Conservation (phyloP, 2,797 vertebrate genomes). For the Sebastes aleutianus region DNA sequence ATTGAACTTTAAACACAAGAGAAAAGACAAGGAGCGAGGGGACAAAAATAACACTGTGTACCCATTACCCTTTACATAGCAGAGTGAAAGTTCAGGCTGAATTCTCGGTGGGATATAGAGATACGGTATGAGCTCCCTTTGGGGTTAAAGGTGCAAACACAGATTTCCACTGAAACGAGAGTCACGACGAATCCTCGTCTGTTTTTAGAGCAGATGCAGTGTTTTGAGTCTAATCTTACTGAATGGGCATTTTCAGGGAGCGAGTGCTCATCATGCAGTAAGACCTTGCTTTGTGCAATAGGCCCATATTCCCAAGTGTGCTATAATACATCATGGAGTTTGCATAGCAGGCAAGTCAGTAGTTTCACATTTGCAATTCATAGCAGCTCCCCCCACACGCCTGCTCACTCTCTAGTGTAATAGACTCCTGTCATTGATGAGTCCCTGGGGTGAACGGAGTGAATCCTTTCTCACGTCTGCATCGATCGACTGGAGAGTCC, state of each 20-base stretch:
- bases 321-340: slow-evolving; percentile 60
- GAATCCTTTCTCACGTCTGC: slow-evolving; percentile 67
- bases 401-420: slow-evolving; percentile 59
- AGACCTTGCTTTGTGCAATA: slow-evolving; percentile 40
- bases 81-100: slow-evolving; percentile 21
- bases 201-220: slow-evolving; percentile 22
- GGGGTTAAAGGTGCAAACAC: slow-evolving; percentile 27
- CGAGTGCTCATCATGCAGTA: neutral
- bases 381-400: slow-evolving; percentile 36
- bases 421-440: slow-evolving; percentile 73
- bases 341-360: slow-evolving; percentile 65
- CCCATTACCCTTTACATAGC: slow-evolving; percentile 21
- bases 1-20: slow-evolving; percentile 62
- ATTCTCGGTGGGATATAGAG: slow-evolving; percentile 11
- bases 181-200: neutral
- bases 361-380: slow-evolving; percentile 73
- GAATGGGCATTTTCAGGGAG: slow-evolving; percentile 36
- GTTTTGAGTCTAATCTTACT: slow-evolving; percentile 24
- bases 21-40: slow-evolving; percentile 13
- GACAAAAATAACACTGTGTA: slow-evolving; percentile 38
- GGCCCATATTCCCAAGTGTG: slow-evolving; percentile 49
- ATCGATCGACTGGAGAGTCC: slow-evolving; percentile 63
- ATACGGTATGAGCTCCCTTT: neutral
- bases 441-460: slow-evolving; percentile 58
- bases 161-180: slow-evolving; percentile 17